phyloP scores from a whole-genome alignment of 1,140 invertebrate genomes.

The Theocolax elegans region DNA sequence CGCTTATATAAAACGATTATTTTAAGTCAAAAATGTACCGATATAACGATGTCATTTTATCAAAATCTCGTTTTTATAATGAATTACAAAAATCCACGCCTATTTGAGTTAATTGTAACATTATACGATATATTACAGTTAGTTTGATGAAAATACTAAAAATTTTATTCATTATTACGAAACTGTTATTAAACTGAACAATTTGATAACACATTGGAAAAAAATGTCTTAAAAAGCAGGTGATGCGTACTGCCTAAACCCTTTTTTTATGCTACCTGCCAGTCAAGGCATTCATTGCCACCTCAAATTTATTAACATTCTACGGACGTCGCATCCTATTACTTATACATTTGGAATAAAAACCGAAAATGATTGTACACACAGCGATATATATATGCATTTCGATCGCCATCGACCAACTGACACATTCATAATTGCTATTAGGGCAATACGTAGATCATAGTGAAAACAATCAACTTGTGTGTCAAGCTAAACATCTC shows the following conservation, averaged over 20 bases:
- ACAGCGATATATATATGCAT: too few species aligned
- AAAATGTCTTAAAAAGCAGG: not conserved
- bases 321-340: not conserved
- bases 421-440: slow-evolving; percentile 13
- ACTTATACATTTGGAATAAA: too few species aligned
- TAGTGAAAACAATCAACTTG: slow-evolving; percentile 7
- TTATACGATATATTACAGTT: too few species aligned
- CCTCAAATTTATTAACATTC: slow-evolving; percentile 10
- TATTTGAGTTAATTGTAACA: too few species aligned
- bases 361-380: too few species aligned
- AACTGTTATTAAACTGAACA: not conserved
- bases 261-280: not conserved
- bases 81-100: too few species aligned
- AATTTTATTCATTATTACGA: not conserved
- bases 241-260: not conserved
- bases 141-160: too few species aligned
- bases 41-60: too few species aligned
- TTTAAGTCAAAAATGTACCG: too few species aligned
- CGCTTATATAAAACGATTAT: too few species aligned
- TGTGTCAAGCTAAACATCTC: not conserved
- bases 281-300: not conserved
- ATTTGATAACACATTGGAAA: not conserved
- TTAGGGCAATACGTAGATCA: not conserved
- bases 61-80: too few species aligned
- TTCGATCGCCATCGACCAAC: not conserved